A percentile compares a stretch with the other conserved stretches of the same genome.
Evolutionary conservation across 2,113 vertebrate genomes (phyloP).

Genomic region (Cinclus cinclus): DNA sequence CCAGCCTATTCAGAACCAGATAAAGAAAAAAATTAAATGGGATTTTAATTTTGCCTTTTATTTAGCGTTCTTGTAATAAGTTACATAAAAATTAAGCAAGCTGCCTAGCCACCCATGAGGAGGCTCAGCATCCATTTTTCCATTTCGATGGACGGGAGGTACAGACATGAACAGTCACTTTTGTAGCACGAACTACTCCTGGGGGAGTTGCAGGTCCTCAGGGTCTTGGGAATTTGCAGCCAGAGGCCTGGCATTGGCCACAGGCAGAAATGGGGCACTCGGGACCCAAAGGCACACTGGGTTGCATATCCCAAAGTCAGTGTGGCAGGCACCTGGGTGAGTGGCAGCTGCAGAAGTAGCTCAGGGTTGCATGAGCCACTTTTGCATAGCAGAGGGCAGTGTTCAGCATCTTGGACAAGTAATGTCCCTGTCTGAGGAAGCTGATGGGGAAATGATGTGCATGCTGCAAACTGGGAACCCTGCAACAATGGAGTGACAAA

Average conservation of each 20-base stretch:
- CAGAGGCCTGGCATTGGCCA: background rate
- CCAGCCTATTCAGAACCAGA: background rate
- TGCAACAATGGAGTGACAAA: background rate
- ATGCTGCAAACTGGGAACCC: background rate
- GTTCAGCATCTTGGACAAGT: background rate
- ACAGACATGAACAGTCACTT: background rate
- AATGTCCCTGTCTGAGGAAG: background rate
- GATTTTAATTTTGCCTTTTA: constrained; percentile 32
- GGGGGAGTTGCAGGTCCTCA: background rate
- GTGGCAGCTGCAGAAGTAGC: background rate
- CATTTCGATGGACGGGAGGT: background rate
- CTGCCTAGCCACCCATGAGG: background rate
- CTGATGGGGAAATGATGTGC: background rate
- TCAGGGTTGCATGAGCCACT: background rate
- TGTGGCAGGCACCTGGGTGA: background rate
- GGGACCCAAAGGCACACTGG: background rate
- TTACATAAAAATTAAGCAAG: constrained; percentile 38
- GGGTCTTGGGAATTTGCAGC: background rate
- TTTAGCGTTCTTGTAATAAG: background rate
- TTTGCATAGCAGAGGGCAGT: constrained; percentile 29
- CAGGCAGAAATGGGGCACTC: background rate
- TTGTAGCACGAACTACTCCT: background rate
- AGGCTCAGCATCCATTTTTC: background rate
- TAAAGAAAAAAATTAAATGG: background rate
- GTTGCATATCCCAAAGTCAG: background rate